Percentiles rank a stretch among this genome's conserved stretches.
Conservation (phyloP, 2,113 vertebrate species). For the Epinephelus lanceolatus region DNA sequence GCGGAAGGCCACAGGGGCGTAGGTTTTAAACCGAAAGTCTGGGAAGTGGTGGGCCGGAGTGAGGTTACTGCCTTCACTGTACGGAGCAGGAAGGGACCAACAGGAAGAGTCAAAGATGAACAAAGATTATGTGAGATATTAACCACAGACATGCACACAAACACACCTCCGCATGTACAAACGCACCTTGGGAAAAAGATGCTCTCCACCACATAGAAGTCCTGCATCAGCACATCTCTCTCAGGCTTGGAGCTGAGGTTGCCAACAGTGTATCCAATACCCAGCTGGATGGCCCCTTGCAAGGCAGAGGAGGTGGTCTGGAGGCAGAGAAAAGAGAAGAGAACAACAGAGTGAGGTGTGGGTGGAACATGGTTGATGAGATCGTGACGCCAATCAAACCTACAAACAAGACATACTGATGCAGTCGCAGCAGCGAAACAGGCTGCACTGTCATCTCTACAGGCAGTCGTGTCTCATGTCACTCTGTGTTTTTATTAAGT, state of each 20-base stretch:
- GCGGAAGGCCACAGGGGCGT: constrained; percentile 96
- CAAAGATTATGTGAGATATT: neutral
- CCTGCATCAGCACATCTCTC: constrained; percentile 98
- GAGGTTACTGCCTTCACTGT: constrained; percentile 98
- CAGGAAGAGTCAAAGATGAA: neutral
- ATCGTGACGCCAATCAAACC: constrained; percentile 14
- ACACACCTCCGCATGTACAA: neutral
- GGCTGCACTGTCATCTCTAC: too few relatives aligned
- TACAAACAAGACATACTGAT: neutral
- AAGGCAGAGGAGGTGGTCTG: constrained; percentile 98
- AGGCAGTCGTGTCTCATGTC: too few relatives aligned
- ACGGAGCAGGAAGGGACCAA: constrained; percentile 26
- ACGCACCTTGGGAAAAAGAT: constrained; percentile 96
- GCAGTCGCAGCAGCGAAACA: too few relatives aligned
- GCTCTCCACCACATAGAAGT: constrained; percentile 98
- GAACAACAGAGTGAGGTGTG: constrained; percentile 29
- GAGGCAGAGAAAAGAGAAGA: constrained; percentile 35
- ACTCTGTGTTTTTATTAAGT: too few relatives aligned
- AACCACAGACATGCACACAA: neutral
- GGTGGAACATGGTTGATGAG: constrained; percentile 19
- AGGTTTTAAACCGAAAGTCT: constrained; percentile 99
- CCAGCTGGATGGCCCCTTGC: constrained; percentile 97
- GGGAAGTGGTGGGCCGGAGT: constrained; percentile 96
- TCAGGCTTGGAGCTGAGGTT: constrained; percentile 98
- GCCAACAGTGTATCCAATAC: constrained; percentile 97